These are phyloP conservation scores for Leucophenga varia DNA, from an alignment of 1,140 invertebrate genomes.

Conservation along the genomic window DNA sequence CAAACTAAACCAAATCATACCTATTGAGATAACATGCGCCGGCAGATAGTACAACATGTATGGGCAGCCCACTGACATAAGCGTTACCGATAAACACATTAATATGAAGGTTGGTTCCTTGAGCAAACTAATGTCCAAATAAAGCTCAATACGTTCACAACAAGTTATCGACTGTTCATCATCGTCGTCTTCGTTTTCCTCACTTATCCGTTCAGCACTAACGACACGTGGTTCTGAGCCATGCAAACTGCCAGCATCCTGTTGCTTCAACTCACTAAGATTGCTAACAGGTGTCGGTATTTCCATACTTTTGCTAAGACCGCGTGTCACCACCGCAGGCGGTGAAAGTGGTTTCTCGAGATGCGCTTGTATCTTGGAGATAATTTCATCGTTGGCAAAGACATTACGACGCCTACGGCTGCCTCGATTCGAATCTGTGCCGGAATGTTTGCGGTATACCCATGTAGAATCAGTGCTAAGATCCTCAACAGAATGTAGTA, in stretches of 20 bases:
- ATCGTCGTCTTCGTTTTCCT: slow-evolving; percentile 26
- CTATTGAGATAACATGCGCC: slow-evolving; percentile 67
- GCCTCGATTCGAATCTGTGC: slow-evolving; percentile 52
- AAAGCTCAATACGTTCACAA: slow-evolving; percentile 58
- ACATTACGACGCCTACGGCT: slow-evolving; percentile 47
- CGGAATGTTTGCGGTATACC: slow-evolving; percentile 65
- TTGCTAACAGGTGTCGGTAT: slow-evolving; percentile 55
- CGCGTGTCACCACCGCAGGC: slow-evolving; percentile 43
- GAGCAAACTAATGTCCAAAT: slow-evolving; percentile 68
- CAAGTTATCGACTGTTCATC: slow-evolving; percentile 31
- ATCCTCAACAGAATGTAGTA: slow-evolving; percentile 72
- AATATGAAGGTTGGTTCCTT: slow-evolving; percentile 70
- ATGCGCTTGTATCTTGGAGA: slow-evolving; percentile 49
- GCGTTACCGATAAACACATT: slow-evolving; percentile 69
- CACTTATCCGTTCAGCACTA: slow-evolving; percentile 19
- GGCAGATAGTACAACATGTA: slow-evolving; percentile 75
- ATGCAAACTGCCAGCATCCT: slow-evolving; percentile 45
- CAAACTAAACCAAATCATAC: slow-evolving; percentile 11
- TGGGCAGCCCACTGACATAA: slow-evolving; percentile 75
- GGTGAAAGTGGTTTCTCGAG: slow-evolving; percentile 43
- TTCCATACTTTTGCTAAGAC: slow-evolving; percentile 55
- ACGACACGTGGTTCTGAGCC: slow-evolving; percentile 35
- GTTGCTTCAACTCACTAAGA: slow-evolving; percentile 40
- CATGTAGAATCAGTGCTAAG: slow-evolving; percentile 73
- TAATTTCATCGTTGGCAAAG: slow-evolving; percentile 50